Percentiles rank a stretch among this genome's conserved stretches.
Evolutionary conservation across 2,888 invertebrate species (phyloP).

Genomic region (Tiphia femorata): DNA sequence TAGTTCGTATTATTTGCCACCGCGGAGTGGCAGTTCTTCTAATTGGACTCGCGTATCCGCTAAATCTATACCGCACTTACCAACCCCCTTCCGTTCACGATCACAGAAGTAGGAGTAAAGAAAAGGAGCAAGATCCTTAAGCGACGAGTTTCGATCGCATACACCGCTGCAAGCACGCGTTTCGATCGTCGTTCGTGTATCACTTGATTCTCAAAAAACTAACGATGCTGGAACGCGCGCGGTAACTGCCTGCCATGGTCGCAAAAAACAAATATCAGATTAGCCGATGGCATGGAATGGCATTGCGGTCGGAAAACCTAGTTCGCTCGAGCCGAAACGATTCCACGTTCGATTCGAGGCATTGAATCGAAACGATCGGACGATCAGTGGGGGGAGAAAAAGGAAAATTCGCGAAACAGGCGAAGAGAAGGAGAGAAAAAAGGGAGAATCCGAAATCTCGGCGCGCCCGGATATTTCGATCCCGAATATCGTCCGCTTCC

Average conservation of each 20-base stretch:
- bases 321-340: constrained; percentile 5
- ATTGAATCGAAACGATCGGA: background rate
- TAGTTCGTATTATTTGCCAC: constrained; percentile 42
- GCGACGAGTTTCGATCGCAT: background rate
- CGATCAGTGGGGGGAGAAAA: background rate
- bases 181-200: constrained; percentile 34
- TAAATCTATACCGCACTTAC: constrained; percentile 55
- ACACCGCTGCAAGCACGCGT: constrained; percentile 25
- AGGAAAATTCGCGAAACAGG: background rate
- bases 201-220: constrained; percentile 49
- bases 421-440: background rate
- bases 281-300: constrained; percentile 37
- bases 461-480: background rate
- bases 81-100: constrained; percentile 15
- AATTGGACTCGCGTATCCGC: constrained; percentile 55
- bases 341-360: background rate
- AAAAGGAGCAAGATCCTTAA: background rate
- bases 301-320: constrained; percentile 1
- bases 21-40: constrained; percentile 52
- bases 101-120: background rate
- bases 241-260: constrained; percentile 13
- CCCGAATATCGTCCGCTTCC: background rate
- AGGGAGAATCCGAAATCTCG: too few species aligned
- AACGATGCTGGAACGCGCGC: constrained; percentile 16
- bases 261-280: constrained; percentile 45